Percentiles rank a stretch among this genome's conserved stretches.
Conservation (phyloP, 2,888 invertebrate species). For the Drosophila crucigera region DNA sequence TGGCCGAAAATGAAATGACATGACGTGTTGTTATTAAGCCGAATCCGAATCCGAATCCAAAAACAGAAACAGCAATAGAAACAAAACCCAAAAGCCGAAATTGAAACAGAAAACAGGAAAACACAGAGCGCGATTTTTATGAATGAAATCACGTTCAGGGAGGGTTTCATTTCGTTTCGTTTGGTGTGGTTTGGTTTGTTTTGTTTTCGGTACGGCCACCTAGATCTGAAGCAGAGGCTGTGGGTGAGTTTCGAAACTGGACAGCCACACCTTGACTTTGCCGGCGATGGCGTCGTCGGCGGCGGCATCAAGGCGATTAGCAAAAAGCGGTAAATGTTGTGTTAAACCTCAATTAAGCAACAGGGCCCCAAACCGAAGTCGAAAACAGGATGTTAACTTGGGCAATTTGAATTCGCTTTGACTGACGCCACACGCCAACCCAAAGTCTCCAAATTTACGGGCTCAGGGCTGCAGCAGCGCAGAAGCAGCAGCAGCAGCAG, state of each 20-base stretch:
- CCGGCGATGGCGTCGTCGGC: constrained; percentile 5
- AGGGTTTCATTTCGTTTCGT: constrained; percentile 1
- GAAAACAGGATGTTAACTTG: constrained; percentile 74
- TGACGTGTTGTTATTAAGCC: constrained; percentile 81
- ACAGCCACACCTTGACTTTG: constrained; percentile 38
- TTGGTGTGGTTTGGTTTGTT: background rate
- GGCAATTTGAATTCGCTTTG: constrained; percentile 75
- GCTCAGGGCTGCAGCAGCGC: constrained; percentile 12
- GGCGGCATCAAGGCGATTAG: constrained; percentile 79
- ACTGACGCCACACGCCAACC: constrained; percentile 83
- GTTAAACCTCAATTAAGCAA: constrained; percentile 82
- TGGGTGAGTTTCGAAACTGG: constrained; percentile 14
- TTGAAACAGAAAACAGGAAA: constrained; percentile 36
- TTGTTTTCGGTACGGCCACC: constrained; percentile 12
- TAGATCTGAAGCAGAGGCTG: constrained; percentile 23
- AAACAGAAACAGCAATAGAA: constrained; percentile 49
- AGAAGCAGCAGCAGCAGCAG: background rate
- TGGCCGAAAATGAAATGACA: constrained; percentile 80
- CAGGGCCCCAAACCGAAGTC: constrained; percentile 45
- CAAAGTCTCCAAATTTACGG: constrained; percentile 64
- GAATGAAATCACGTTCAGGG: constrained; percentile 72
- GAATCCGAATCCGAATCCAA: constrained; percentile 61
- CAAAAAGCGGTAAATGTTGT: constrained; percentile 83
- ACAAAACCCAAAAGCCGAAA: constrained; percentile 34
- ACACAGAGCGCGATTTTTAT: constrained; percentile 58